Evolutionary conservation across 1,140 invertebrate genomes (phyloP), one percentile per base, ranked within the genome.

Genomic region (Heliothis virescens): DNA sequence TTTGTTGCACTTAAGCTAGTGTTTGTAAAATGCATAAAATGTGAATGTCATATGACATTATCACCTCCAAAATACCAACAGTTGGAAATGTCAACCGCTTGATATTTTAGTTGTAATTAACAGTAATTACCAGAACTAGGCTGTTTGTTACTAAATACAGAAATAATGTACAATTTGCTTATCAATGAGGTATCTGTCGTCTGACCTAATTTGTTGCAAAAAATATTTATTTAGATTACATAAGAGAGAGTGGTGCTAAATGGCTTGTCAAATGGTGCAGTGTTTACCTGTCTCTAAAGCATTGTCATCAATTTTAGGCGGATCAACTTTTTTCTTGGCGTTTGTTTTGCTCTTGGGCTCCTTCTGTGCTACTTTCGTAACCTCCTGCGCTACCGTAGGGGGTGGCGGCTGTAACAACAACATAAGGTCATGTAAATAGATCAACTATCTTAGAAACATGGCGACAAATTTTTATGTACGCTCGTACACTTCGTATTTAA

Each of bases 221-320:
- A 67, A 18, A 67, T 48, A 67, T 41, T 26, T 34, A 78, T 52
- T n/a, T 57, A 75, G 41, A 74, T 67, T 76, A 76, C 47, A 52
- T 76, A 63, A 76, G 41, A 26, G 62, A 16, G 65, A 52, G 53
- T 50, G 41, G n/a, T 62, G 18, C 41, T 47, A 73, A 47, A 57
- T 74, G 12, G 16, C 29, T 21, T 65, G 60, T 65, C 50, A 65
- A 7, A 2, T 59, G 47, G 5, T 34, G 13, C 34, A 53, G 12
- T 67, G 60, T 78, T 85, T 88, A 91, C 91, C 92, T 87, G 85
- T 83, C 84, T 94, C 92, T 83, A 92, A 86, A 77, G 80, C 84
- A 86, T 89, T 88, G 69, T 87, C 84, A 79, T 88, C 75, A 75
- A 71, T 83, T 82, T 90, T 89, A 72, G 85, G 69, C 79, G 84